Base-by-base conservation (phyloP, 1,140 invertebrate species). In the Calliphora vicina region DNA sequence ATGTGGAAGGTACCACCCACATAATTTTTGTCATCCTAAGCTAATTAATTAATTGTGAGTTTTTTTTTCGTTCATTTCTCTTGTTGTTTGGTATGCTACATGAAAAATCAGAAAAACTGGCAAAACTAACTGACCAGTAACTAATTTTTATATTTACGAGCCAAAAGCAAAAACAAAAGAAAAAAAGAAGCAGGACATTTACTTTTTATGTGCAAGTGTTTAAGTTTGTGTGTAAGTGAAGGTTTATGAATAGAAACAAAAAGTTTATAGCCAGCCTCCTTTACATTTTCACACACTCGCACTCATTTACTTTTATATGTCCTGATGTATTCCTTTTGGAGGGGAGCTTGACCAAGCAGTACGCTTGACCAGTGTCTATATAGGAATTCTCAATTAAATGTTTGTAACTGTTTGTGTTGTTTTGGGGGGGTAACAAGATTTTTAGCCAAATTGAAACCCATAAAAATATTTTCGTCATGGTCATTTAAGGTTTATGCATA, bases 121-220 rank as follows among this genome's bases (percentile, higher is more conserved):
- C 23, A 50, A 72, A 71, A 72, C 42, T 72, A 73, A 57, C 71
- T 82, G 82, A 82, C 82, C 82, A 82, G 82, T 76, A 82, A 82
- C 82, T 82, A 82, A 82, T 82, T 82, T 82, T 82, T 82, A 82
- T 82, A 82, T 82, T 82, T 82, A 82, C 71, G 72, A 45, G 61
- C 72, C 45, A 67, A 57, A 81, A 80, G 10, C 15, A 73, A 27
- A 73, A 57, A 15, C 50, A n/a, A 6, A 17, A 17, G 15, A 17
- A 27, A 73, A 57, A 15, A 13, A n/a, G 6, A 17, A 17, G 15
- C 1, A 43, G 74, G 74, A 78, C 74, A 78, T 78, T 78, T 78
- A 10, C 25, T 45, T 78, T 78, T 78, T 45, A 78, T 78, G 35
- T 35, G 23, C n/a, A 78, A 78, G 35, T 20, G 35, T 78, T 29